Evolutionary conservation across 2,888 invertebrate species (phyloP), one percentile per base, ranked within the genome.

Genomic region (Dasysyrphus tricinctus): DNA sequence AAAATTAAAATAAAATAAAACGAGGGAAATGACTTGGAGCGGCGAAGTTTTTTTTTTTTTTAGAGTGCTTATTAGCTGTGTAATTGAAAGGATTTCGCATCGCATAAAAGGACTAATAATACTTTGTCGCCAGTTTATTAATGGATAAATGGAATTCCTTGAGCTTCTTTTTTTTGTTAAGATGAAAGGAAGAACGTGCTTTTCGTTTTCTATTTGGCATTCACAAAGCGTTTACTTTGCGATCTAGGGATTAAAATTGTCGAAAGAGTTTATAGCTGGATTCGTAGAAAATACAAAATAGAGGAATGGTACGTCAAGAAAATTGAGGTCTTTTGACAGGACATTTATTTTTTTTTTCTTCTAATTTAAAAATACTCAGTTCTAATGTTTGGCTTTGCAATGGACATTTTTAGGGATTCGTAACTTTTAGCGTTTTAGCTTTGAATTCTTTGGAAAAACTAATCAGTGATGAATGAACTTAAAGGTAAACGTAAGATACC

Each of bases 71-170:
- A 86, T 86, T 78, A 86, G 72, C 59, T 54, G 65, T 65, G 75
- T 82, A 82, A 86, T 86, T 81, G 78, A 81, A 86, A 72, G 81
- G 74, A 86, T 81, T 81, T 81, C 65, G n/a, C 70, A 59, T 78
- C 44, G 78, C 78, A 86, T 78, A 81, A 81, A n/a, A 74, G 65
- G 54, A 78, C 24, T 49, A 39, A 70, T 63, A 75, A 75, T 78
- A 86, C 72, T 70, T 75, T 86, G 81, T 75, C 67, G 70, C 81
- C 74, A 49, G 24, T 67, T 73, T 86, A 77, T 86, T 78, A 75
- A 75, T 80, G 63, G 69, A 73, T 79, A 74, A 74, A 63, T 63
- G 59, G 69, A 69, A 80, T 70, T 80, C 39, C 77, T 57, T 54
- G 14, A 63, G 81, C 14, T 73, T 69, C 9, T 54, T 44, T 7